phyloP scores from a whole-genome alignment of 2,113 vertebrate genomes.

The Telmatochromis bifrenatus region DNA sequence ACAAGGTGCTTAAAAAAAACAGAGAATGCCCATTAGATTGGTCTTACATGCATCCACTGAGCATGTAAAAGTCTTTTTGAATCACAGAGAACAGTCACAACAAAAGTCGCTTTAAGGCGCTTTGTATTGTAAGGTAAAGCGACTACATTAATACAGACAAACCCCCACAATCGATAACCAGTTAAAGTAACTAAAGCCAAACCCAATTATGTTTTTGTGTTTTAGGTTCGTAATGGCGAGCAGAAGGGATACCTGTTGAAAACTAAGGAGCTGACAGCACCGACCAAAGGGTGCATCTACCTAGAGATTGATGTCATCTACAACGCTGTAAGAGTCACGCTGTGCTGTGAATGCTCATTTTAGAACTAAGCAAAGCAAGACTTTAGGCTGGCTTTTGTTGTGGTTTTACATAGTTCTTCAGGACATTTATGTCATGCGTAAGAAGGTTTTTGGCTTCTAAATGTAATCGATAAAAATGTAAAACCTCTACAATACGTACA shows the following conservation, averaged over 20 bases:
- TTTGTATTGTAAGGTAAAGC: neutral
- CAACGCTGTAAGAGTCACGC: conserved; percentile 82
- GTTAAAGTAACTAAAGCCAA: neutral
- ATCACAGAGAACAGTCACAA: neutral
- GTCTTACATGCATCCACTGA: neutral
- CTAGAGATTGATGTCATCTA: conserved; percentile 96
- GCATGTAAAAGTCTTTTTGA: neutral
- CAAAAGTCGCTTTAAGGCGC: neutral
- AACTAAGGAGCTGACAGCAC: conserved; percentile 93
- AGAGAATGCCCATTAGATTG: neutral
- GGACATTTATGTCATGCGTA: neutral
- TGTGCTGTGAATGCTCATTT: neutral
- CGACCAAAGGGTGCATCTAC: conserved; percentile 92
- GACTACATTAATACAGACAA: neutral
- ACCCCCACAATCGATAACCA: neutral
- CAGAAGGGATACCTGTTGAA: conserved; percentile 92
- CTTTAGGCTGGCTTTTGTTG: neutral
- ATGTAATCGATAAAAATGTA: neutral
- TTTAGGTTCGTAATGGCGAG: conserved; percentile 91
- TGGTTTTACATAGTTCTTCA: neutral
- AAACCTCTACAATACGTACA: neutral
- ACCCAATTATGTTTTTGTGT: conserved; percentile 54
- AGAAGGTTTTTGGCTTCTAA: neutral
- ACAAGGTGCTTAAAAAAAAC: neutral
- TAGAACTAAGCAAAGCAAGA: neutral